Base-by-base conservation (phyloP, 1,140 invertebrate species). In the Pectinophora gossypiella region DNA sequence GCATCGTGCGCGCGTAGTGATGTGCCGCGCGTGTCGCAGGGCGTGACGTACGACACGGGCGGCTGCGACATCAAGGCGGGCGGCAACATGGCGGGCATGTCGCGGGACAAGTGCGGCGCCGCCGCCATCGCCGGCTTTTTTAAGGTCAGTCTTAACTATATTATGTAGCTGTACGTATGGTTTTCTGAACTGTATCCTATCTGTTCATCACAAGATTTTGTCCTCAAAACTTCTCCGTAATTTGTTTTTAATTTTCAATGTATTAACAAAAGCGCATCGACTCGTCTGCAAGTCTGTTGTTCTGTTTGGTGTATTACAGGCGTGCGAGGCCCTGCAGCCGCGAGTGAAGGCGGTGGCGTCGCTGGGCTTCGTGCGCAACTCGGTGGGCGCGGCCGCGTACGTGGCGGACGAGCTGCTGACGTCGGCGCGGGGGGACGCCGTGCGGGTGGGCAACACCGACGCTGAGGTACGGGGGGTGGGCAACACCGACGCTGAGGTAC, bases 71-170 rank as follows among this genome's bases (percentile, higher is more conserved):
- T 98, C 60, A 98, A 98, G 88, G 93, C 92, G 50, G 92, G 92
- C 12, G 95, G 96, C 19, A 80, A 90, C 13, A 99, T 99, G 97
- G 92, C 93, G 32, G 96, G 97, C 5, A 99, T 99, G 97, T 96
- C 95, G 1, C 88, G 97, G 12, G 98, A 99, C 71, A 99, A 99
- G 85, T 97, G 97, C 82, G 98, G 98, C 0, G 95, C 97, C 16
- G 97, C 98, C 6, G 95, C 96, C 19, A 95, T 97, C 1, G 96
- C 95, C 43, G 98, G 98, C 10, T 98, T 99, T 68, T 94, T 99
- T 85, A 93, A 97, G 63, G 82, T 80, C n/a, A 82, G 81, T 35
- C 77, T 82, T 0, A 72, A n/a, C n/a, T n/a, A n/a, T n/a, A n/a
- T n/a, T n/a, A n/a, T n/a, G n/a, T n/a, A n/a, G n/a, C n/a, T n/a